Evolutionary conservation across 2,888 invertebrate species (phyloP).

Genomic region (Tetropium fuscum): DNA sequence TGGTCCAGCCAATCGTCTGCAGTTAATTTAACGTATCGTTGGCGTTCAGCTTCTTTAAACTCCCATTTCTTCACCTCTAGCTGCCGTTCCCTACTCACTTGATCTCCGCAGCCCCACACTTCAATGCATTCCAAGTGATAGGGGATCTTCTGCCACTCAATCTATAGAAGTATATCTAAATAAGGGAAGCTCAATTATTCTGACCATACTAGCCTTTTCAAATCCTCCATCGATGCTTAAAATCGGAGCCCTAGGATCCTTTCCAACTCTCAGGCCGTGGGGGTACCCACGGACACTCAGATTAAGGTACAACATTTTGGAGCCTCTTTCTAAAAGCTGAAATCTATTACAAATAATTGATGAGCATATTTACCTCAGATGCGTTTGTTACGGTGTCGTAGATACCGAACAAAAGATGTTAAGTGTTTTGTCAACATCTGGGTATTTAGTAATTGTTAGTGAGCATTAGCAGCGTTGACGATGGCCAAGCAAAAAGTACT

Average conservation of each 20-base stretch:
- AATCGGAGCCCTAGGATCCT: constrained; percentile 81
- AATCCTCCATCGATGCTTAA: constrained; percentile 82
- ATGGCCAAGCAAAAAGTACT: too few relatives aligned
- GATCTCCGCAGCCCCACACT: constrained; percentile 90
- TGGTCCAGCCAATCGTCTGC: constrained; percentile 96
- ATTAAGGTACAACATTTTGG: constrained; percentile 88
- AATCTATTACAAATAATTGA: too few relatives aligned
- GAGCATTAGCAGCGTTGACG: too few relatives aligned
- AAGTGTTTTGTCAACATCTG: too few relatives aligned
- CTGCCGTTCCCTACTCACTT: constrained; percentile 83
- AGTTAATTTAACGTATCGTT: constrained; percentile 86
- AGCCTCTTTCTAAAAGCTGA: constrained; percentile 72
- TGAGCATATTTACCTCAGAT: too few relatives aligned
- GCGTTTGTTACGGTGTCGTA: too few relatives aligned
- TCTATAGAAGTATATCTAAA: constrained; percentile 48
- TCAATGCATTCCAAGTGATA: constrained; percentile 74
- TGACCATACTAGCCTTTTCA: constrained; percentile 67
- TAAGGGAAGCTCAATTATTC: neutral
- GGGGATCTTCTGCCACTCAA: constrained; percentile 77
- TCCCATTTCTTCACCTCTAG: constrained; percentile 84
- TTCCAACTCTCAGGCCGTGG: constrained; percentile 84
- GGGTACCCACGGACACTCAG: constrained; percentile 87
- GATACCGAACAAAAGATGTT: too few relatives aligned
- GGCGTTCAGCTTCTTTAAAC: constrained; percentile 89
- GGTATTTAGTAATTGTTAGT: too few relatives aligned